A percentile compares a stretch with the other conserved stretches of the same genome.
phyloP scores from a whole-genome alignment of 2,797 vertebrate genomes.

The Chiloscyllium punctatum region DNA sequence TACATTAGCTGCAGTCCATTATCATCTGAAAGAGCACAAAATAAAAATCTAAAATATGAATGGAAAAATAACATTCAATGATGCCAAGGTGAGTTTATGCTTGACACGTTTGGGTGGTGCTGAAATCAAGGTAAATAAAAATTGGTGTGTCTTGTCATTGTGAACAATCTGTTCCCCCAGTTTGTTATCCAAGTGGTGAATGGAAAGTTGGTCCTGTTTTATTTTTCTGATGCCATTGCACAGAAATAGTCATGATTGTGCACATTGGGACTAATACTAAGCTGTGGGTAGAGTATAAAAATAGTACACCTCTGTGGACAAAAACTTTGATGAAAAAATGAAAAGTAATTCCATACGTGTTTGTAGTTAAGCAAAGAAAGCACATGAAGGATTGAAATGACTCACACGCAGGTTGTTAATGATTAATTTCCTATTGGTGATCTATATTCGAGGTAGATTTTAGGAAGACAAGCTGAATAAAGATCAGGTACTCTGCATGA shows the following conservation, averaged over 20 bases:
- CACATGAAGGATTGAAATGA: not conserved
- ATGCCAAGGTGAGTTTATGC: not conserved
- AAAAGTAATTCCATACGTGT: not conserved
- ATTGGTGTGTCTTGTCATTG: not conserved
- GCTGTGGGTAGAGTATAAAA: not conserved
- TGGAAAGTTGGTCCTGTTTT: not conserved
- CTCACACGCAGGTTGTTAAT: not conserved
- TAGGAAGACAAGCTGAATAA: not conserved
- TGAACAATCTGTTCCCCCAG: not conserved
- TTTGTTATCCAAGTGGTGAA: not conserved
- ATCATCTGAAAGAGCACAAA: not conserved
- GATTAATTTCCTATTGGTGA: not conserved
- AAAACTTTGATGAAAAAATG: not conserved
- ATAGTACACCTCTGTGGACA: not conserved
- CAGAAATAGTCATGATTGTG: not conserved
- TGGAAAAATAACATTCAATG: not conserved
- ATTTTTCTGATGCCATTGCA: not conserved
- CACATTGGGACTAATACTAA: not conserved
- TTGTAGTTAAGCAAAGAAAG: not conserved
- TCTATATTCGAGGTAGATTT: not conserved
- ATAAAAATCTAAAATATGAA: not conserved
- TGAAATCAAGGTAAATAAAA: not conserved
- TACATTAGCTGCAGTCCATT: not conserved
- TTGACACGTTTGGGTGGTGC: not conserved
- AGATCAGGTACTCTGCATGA: not conserved